A percentile compares a stretch with the other conserved stretches of the same genome.
phyloP scores from a whole-genome alignment of 2,113 vertebrate species.

The Bubo blakistoni region DNA sequence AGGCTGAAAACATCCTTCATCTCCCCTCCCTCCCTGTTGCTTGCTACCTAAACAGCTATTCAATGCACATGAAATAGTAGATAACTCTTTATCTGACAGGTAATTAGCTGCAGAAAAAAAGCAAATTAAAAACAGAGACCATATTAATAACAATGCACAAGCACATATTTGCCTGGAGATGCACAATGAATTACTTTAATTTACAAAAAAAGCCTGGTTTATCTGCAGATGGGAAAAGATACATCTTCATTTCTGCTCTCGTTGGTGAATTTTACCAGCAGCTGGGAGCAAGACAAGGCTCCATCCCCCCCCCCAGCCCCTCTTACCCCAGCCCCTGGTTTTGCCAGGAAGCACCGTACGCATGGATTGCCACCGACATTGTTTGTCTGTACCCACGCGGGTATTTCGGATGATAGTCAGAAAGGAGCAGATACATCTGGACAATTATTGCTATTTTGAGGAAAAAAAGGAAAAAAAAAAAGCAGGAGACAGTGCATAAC shows the following conservation, averaged over 20 bases:
- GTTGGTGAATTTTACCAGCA: not conserved
- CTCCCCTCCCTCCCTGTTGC: not conserved
- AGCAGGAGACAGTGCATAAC: too few relatives aligned
- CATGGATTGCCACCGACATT: not conserved
- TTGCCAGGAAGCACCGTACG: fast-evolving
- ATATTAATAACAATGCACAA: constrained; percentile 29
- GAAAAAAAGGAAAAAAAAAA: not conserved
- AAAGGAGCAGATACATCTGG: not conserved
- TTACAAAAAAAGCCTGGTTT: constrained; percentile 34
- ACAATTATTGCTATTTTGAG: not conserved
- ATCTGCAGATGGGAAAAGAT: not conserved
- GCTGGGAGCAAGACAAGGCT: not conserved
- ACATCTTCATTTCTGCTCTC: constrained; percentile 15
- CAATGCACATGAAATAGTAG: not conserved
- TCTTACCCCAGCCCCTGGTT: fast-evolving
- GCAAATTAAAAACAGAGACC: constrained; percentile 57
- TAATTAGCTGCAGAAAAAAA: constrained; percentile 48
- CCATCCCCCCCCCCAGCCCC: not conserved
- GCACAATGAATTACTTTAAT: constrained; percentile 60
- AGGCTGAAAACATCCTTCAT: not conserved
- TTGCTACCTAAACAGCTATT: not conserved
- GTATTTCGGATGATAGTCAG: not conserved
- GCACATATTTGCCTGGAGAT: constrained; percentile 44
- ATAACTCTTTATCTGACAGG: constrained; percentile 40
- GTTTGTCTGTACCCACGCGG: fast-evolving